phyloP scores from a whole-genome alignment of 92 coral and sea anemone species.

The Pocillopora meandrina region DNA sequence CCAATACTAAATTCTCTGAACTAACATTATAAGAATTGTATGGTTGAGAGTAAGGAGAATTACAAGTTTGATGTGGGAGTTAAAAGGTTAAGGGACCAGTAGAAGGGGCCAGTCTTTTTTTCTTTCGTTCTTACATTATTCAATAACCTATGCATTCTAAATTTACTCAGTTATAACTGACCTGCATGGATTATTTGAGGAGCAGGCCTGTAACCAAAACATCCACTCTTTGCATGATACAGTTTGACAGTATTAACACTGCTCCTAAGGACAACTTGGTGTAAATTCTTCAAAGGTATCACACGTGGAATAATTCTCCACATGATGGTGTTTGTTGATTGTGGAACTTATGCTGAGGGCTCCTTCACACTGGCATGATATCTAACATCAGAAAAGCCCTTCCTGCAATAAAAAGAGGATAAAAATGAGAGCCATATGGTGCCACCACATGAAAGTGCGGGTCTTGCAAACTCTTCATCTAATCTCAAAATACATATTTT shows the following conservation, averaged over 20 bases:
- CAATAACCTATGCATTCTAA: not conserved
- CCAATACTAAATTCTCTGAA: no score
- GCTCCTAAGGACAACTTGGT: not conserved
- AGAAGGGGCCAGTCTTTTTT: no score
- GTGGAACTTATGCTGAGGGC: not conserved
- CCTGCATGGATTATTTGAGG: conserved; percentile 33
- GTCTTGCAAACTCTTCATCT: no score
- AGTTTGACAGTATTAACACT: conserved; percentile 12
- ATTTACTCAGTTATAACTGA: not conserved
- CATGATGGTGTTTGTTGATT: not conserved
- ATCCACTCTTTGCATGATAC: conserved; percentile 63
- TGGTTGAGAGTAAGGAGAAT: no score
- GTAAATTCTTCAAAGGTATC: conserved; percentile 1
- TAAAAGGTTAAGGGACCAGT: no score
- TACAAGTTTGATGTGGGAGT: no score
- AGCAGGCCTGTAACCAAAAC: conserved; percentile 60
- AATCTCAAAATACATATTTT: no score
- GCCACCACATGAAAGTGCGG: no score
- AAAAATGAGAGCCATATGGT: no score
- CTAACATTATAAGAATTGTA: no score
- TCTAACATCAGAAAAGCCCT: no score
- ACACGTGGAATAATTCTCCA: conserved; percentile 8
- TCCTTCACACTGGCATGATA: not conserved
- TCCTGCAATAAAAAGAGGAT: no score
- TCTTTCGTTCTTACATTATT: not conserved